Percentiles rank a stretch among this genome's conserved stretches.
Conservation (phyloP, 2,113 vertebrate species). For the Sula dactylatra region DNA sequence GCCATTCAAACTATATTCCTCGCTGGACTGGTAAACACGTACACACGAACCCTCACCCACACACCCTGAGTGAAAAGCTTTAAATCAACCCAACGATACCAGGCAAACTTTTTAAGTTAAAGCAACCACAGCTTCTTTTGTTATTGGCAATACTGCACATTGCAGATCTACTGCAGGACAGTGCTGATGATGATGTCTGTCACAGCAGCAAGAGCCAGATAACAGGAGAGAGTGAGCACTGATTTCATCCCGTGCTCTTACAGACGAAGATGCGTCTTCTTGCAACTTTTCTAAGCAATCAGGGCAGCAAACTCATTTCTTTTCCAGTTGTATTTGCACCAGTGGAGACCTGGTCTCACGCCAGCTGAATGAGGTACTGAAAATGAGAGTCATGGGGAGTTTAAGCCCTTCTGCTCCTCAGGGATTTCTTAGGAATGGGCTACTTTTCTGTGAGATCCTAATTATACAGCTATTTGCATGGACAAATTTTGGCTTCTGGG, state of each 20-base stretch:
- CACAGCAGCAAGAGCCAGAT: neutral
- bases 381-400: neutral
- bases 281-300: neutral
- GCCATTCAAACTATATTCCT: neutral
- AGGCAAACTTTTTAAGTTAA: neutral
- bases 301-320: neutral
- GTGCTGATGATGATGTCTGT: neutral
- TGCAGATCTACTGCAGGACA: neutral
- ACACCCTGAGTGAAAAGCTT: neutral
- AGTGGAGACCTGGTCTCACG: neutral
- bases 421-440: neutral
- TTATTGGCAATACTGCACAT: accelerated
- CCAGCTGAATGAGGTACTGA: neutral
- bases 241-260: neutral
- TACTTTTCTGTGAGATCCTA: neutral
- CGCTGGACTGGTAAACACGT: neutral
- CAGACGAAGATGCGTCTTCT: neutral
- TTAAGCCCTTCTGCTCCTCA: neutral
- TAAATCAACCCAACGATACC: neutral
- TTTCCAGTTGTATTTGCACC: neutral
- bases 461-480: neutral
- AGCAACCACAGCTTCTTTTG: neutral
- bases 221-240: accelerated
- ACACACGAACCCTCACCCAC: neutral
- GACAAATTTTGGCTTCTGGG: neutral